Evolutionary conservation across 2,113 vertebrate genomes (phyloP), one percentile per base, ranked within the genome.

Genomic region (Aythya baeri): DNA sequence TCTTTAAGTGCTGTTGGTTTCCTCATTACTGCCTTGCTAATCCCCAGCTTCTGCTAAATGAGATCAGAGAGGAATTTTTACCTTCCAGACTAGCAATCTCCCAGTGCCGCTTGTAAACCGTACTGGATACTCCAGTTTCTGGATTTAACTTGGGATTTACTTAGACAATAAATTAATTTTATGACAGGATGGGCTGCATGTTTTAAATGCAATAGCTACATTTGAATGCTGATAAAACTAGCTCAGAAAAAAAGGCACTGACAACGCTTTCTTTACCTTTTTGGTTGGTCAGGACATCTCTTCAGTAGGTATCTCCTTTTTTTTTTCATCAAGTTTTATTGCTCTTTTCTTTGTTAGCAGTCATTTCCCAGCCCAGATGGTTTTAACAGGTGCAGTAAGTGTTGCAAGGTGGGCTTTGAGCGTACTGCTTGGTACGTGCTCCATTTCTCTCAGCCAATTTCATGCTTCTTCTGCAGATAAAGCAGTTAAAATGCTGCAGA

Each of bases 1-100:
- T 93, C 76, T 65, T 67, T 44, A 43, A 20, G 1, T 41, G 2
- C 34, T 68, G 52, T 12, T 18, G 1, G 6, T 78, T 71, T 72
- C 86, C 86, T 92, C 38, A 15, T 86, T 59, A 29, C 38, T 18
- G 23, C 2, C 7, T 89, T 25, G 44, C 62, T 93, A 68, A 86
- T 91, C 86, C 78, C 49, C 73, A 57, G 70, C 77, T 86, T 88
- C 72, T 86, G 29, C 92, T 86, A 16, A 93, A 82, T 70, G 88
- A 75, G 54, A 79, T 57, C 52, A 9, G 52, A 86, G 41, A 71
- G 57, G 80, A 92, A 75, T 63, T 88, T 95, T 88, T 83, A 74
- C 77, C 61, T 91, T 86, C 73, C 20, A 88, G 91, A 73, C 58
- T 68, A 21, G 15, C 76, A 86, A 16, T 91, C 68, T 88, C 38